These are phyloP conservation scores for Steatocranus sp. DNA, from an alignment of 2,797 vertebrate species.

Conservation along the genomic window DNA sequence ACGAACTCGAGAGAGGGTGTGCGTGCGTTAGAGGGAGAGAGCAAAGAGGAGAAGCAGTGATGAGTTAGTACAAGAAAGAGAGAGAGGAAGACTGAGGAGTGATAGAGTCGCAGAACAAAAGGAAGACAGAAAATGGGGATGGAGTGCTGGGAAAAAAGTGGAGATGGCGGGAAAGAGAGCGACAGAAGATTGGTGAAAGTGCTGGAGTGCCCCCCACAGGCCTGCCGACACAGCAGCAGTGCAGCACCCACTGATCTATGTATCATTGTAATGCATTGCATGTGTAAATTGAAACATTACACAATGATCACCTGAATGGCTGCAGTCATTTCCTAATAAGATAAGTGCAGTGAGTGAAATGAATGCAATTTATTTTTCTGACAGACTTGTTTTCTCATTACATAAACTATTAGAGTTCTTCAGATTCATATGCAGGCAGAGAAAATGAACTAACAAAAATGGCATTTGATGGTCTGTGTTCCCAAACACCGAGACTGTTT, in stretches of 20 bases:
- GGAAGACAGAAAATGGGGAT: constrained; percentile 58
- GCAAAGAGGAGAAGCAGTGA: constrained; percentile 38
- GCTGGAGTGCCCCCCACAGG: constrained; percentile 77
- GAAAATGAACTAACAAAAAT: constrained; percentile 8
- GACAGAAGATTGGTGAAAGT: constrained; percentile 49
- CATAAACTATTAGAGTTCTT: constrained; percentile 15
- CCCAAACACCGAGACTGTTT: not conserved
- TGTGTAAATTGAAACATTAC: constrained; percentile 55
- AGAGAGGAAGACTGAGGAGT: constrained; percentile 46
- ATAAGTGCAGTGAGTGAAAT: constrained; percentile 48
- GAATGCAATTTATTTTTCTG: constrained; percentile 30
- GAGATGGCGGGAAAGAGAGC: constrained; percentile 22
- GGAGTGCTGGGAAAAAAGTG: constrained; percentile 32
- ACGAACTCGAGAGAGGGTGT: constrained; percentile 28
- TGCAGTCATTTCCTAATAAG: constrained; percentile 51
- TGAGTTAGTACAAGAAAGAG: constrained; percentile 61
- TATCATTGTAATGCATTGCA: constrained; percentile 53
- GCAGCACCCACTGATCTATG: constrained; percentile 26
- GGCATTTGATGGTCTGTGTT: not conserved
- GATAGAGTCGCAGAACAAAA: constrained; percentile 67
- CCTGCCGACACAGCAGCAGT: not conserved
- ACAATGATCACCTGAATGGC: constrained; percentile 54
- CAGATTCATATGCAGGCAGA: not conserved
- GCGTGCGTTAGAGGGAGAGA: not conserved
- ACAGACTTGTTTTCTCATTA: constrained; percentile 36